phyloP scores from a whole-genome alignment of 2,888 invertebrate species.

The Hybos culiciformis region DNA sequence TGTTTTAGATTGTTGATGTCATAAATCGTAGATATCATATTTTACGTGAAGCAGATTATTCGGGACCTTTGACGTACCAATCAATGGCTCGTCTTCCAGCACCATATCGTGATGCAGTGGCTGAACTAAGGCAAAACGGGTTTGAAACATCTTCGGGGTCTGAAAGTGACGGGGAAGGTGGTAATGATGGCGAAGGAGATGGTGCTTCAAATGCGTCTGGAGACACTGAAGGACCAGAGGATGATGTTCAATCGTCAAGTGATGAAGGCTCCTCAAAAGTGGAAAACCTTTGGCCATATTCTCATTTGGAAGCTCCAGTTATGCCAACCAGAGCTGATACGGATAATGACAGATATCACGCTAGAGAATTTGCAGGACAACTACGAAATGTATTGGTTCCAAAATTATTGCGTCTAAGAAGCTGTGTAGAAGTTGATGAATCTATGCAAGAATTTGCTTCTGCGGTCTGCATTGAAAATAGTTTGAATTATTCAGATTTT shows the following conservation, averaged over 20 bases:
- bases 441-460: conserved; percentile 86
- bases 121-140: conserved; percentile 48
- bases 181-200: conserved; percentile 49
- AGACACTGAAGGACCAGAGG: conserved; percentile 59
- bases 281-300: conserved; percentile 36
- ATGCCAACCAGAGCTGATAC: conserved; percentile 43
- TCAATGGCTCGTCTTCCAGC: conserved; percentile 70
- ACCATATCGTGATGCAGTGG: conserved; percentile 62
- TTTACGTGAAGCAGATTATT: conserved; percentile 63
- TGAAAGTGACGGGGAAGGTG: conserved; percentile 51
- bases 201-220: conserved; percentile 65
- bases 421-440: conserved; percentile 79
- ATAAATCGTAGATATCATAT: conserved; percentile 52
- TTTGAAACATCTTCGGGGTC: conserved; percentile 45
- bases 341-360: conserved; percentile 76
- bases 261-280: conserved; percentile 34
- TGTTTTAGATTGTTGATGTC: conserved; percentile 34
- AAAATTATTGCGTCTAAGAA: conserved; percentile 56
- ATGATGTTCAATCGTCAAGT: conserved; percentile 41
- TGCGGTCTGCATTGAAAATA: conserved; percentile 68
- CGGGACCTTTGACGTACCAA: conserved; percentile 73
- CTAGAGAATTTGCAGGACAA: conserved; percentile 67
- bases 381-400: conserved; percentile 62
- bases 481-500: conserved; percentile 35
- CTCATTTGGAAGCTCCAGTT: conserved; percentile 33